A percentile compares a stretch with the other conserved stretches of the same genome.
phyloP scores from a whole-genome alignment of 2,113 vertebrate species.

The Salvelinus fontinalis region DNA sequence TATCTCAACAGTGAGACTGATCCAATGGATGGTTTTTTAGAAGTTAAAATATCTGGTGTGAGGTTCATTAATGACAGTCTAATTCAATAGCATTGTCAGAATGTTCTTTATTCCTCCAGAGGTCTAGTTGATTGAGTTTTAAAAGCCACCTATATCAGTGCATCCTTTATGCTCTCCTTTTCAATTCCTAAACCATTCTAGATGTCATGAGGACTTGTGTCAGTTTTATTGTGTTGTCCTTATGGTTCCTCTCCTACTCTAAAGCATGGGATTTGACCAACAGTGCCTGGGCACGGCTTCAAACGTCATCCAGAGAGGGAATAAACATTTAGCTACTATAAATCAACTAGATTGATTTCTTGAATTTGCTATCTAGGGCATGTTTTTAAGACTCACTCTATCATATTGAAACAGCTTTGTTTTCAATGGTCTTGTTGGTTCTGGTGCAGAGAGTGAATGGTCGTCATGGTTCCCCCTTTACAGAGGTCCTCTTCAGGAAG shows the following conservation, averaged over 20 bases:
- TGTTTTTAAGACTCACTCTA: slow-evolving; percentile 5
- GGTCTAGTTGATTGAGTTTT: background rate
- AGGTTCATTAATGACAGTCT: background rate
- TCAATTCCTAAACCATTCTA: background rate
- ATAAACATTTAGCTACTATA: background rate
- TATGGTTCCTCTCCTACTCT: background rate
- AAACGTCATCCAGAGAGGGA: slow-evolving; percentile 8
- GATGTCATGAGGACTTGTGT: background rate
- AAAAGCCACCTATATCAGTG: background rate
- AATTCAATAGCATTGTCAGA: background rate
- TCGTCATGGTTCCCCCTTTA: slow-evolving; percentile 43
- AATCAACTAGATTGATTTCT: background rate
- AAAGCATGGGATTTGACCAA: background rate
- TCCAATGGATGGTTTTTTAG: background rate
- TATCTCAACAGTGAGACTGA: background rate
- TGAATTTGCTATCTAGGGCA: slow-evolving; percentile 4
- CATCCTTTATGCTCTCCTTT: background rate
- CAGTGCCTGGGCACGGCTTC: background rate
- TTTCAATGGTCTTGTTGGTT: slow-evolving; percentile 5
- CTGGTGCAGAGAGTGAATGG: slow-evolving; percentile 18
- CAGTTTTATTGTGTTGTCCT: background rate
- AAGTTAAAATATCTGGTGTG: background rate
- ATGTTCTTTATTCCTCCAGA: background rate
- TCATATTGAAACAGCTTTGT: slow-evolving; percentile 20
- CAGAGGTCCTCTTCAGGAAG: slow-evolving; percentile 52